Percentiles rank a stretch among this genome's conserved stretches.
These are phyloP conservation scores for Hoplostethus atlanticus DNA, from an alignment of 2,797 vertebrate species.

Conservation along the genomic window DNA sequence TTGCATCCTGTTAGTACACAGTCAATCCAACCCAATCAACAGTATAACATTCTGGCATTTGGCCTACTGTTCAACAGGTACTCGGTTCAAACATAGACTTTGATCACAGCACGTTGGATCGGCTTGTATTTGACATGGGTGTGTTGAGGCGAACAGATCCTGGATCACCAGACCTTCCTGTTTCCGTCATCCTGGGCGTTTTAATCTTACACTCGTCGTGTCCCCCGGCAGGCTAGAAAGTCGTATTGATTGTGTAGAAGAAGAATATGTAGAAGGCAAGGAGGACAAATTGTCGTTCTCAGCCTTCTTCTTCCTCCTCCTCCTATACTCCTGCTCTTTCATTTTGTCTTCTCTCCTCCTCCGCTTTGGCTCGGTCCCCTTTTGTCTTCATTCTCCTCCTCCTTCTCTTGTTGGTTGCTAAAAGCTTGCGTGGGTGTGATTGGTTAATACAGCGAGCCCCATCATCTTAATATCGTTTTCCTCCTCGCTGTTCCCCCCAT, in stretches of 20 bases:
- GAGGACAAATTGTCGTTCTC: not conserved
- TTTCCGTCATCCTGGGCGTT: not conserved
- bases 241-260: not conserved
- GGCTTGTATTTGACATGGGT: not conserved
- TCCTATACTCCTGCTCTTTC: not conserved
- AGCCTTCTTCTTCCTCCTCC: not conserved
- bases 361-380: not conserved
- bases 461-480: slow-evolving; percentile 47
- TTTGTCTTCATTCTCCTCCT: slow-evolving; percentile 24
- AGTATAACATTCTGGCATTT: slow-evolving; percentile 12
- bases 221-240: not conserved
- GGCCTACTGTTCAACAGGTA: no score
- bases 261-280: no score
- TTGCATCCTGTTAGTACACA: no score
- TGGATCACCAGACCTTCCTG: not conserved
- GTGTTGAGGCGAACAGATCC: not conserved
- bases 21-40: not conserved
- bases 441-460: slow-evolving; percentile 52
- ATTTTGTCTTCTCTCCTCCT: slow-evolving; percentile 19
- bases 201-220: not conserved
- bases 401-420: slow-evolving; percentile 50
- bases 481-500: slow-evolving; percentile 17
- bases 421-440: slow-evolving; percentile 61
- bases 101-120: not conserved
- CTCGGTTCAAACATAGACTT: not conserved